Evolutionary conservation across 2,113 vertebrate species (phyloP).

Genomic region (Mola mola): DNA sequence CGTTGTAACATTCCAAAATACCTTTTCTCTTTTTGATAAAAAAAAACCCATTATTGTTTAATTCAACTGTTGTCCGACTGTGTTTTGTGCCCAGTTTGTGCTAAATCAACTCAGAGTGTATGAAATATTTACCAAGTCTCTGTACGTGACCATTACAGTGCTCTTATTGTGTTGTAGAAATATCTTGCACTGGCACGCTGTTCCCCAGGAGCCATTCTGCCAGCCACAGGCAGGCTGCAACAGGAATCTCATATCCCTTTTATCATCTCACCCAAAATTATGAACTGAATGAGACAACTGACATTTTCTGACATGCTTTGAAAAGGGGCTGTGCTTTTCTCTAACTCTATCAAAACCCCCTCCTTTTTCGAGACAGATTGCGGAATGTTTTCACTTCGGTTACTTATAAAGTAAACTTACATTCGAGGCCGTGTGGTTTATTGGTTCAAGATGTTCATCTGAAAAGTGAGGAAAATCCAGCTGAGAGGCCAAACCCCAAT

Average conservation of each 20-base stretch:
- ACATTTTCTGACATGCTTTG: constrained; percentile 45
- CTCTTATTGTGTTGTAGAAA: constrained; percentile 65
- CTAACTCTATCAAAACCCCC: constrained; percentile 27
- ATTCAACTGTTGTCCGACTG: constrained; percentile 43
- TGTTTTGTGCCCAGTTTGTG: constrained; percentile 39
- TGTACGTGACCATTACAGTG: constrained; percentile 50
- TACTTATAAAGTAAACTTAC: not conserved
- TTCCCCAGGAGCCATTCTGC: constrained; percentile 67
- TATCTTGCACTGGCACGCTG: constrained; percentile 46
- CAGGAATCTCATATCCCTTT: constrained; percentile 59
- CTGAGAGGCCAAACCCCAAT: constrained; percentile 23
- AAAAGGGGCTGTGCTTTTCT: constrained; percentile 39
- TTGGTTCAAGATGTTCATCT: constrained; percentile 29
- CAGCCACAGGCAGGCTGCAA: constrained; percentile 62
- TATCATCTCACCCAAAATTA: constrained; percentile 57
- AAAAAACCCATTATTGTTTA: constrained; percentile 61
- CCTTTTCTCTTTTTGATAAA: constrained; percentile 56
- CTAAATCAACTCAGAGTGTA: constrained; percentile 27
- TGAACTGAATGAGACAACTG: constrained; percentile 55
- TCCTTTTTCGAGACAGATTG: constrained; percentile 3
- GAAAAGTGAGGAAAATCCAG: constrained; percentile 26
- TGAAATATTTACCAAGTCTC: constrained; percentile 45
- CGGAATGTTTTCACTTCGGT: no score
- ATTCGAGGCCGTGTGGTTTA: constrained; percentile 11
- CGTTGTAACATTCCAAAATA: constrained; percentile 81